Base-by-base conservation (phyloP, 2,113 vertebrate genomes). In the Psittacara wagleri region DNA sequence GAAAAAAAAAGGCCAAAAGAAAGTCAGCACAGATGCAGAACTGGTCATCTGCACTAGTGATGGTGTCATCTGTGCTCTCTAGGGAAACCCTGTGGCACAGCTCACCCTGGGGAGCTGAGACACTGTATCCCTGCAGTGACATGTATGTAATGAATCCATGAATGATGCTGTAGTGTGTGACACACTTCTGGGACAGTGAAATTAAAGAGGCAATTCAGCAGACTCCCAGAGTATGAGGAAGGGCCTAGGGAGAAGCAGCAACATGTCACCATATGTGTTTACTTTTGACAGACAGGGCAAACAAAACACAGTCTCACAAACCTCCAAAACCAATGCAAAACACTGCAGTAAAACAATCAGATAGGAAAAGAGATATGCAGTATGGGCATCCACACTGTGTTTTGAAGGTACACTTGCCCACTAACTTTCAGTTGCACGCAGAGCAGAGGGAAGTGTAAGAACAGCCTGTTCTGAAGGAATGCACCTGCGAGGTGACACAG, bases 381-480 rank as follows among this genome's bases (percentile, higher is more conserved):
- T 43, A 13, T 27, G 37, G 62, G 51, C 77, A 82, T 29, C 35
- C 22, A 54, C 10, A 2, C 17, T 51, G 43, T 49, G 25, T 59
- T 88, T 81, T 72, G 61, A 82, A 55, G 22, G 41, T 33, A 35
- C 13, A 0, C 63, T 72, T 46, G 62, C n/a, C 31, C 0, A 0
- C 8, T 59, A 61, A 28, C 77, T 78, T 84, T 75, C 59, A 76
- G 52, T 25, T 75, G 55, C 0, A 0, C 41, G 20, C 17, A n/a
- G 70, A 76, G 44, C 70, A 55, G 59, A 76, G 62, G 48, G 77
- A 73, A 82, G 67, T 33, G 41, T 43, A 22, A 83, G 92, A 86
- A 83, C 82, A 95, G 67, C 27, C 19, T 77, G 85, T 94, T 74
- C 75, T 63, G 86, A 64, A 73, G 59, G n/a, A 31, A n/a, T 12